Conservation (phyloP, 2,797 vertebrate genomes). For the Tympanoctomys barrerae region DNA sequence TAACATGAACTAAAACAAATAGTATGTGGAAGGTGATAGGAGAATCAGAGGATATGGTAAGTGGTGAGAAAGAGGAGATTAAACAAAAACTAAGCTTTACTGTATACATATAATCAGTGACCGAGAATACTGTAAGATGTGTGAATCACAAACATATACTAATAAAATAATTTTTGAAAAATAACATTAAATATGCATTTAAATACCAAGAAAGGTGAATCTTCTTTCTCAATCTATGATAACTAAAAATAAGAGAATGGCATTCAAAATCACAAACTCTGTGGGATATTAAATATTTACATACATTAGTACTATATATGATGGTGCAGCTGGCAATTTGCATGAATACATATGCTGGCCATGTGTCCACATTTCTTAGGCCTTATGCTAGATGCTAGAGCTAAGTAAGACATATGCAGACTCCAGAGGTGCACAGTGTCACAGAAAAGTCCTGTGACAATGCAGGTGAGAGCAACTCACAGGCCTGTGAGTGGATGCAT, state of each 20-base stretch:
- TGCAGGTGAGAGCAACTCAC: no score
- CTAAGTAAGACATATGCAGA: no score
- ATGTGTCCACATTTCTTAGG: background rate
- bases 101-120: background rate
- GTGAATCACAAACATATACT: background rate
- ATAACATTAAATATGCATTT: background rate
- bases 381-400: background rate
- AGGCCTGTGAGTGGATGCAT: no score
- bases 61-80: background rate
- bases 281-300: background rate
- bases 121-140: background rate
- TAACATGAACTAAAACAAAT: background rate
- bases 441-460: no score
- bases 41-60: accelerated
- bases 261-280: background rate
- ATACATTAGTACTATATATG: background rate
- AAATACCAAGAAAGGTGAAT: background rate
- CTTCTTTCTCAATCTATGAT: background rate
- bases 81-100: background rate
- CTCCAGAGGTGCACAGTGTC: no score
- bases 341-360: background rate
- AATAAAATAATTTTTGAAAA: background rate
- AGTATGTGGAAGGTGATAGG: background rate
- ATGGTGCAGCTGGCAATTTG: background rate
- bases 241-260: background rate